A percentile compares a stretch with the other conserved stretches of the same genome.
These are phyloP conservation scores for Toxotes lorentzi DNA, from an alignment of 2,797 vertebrate species.

Conservation along the genomic window DNA sequence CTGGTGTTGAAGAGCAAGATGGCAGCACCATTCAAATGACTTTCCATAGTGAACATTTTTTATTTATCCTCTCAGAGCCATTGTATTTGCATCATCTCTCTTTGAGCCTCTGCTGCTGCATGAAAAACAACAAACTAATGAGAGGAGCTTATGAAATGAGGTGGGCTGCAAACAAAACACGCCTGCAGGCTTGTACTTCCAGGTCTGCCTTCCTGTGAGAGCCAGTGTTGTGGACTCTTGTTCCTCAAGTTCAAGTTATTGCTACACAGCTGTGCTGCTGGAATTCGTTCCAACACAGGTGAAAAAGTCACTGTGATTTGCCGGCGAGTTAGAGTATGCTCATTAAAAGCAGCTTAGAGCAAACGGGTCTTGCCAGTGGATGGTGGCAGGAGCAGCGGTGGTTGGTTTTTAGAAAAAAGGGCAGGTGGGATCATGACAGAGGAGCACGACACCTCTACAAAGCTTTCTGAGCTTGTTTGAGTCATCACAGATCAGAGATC, in stretches of 20 bases:
- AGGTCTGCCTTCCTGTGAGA: slow-evolving; percentile 32
- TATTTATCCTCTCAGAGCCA: slow-evolving; percentile 52
- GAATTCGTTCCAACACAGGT: slow-evolving; percentile 47
- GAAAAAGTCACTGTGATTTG: slow-evolving; percentile 51
- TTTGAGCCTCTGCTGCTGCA: slow-evolving; percentile 50
- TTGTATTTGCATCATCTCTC: slow-evolving; percentile 58
- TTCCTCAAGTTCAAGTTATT: slow-evolving; percentile 38
- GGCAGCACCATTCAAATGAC: slow-evolving; percentile 16
- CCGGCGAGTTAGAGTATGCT: slow-evolving; percentile 53
- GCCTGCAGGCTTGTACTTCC: slow-evolving; percentile 41
- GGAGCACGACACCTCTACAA: slow-evolving; percentile 26
- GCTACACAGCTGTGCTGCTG: slow-evolving; percentile 11
- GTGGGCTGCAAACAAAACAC: slow-evolving; percentile 51
- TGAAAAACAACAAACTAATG: slow-evolving; percentile 64
- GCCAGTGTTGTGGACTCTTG: slow-evolving; percentile 4
- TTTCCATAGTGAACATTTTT: slow-evolving; percentile 64
- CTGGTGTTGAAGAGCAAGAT: neutral
- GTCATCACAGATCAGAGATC: slow-evolving; percentile 51
- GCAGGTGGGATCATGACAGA: slow-evolving; percentile 29
- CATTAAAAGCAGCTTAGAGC: slow-evolving; percentile 67
- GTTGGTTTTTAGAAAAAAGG: slow-evolving; percentile 25
- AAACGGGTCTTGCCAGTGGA: slow-evolving; percentile 40
- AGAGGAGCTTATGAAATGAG: slow-evolving; percentile 44
- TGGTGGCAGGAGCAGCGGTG: slow-evolving; percentile 11
- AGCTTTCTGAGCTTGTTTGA: slow-evolving; percentile 51